Percentiles rank a stretch among this genome's conserved stretches.
Evolutionary conservation across 2,113 vertebrate species (phyloP).

Genomic region (Gymnobelideus leadbeateri): DNA sequence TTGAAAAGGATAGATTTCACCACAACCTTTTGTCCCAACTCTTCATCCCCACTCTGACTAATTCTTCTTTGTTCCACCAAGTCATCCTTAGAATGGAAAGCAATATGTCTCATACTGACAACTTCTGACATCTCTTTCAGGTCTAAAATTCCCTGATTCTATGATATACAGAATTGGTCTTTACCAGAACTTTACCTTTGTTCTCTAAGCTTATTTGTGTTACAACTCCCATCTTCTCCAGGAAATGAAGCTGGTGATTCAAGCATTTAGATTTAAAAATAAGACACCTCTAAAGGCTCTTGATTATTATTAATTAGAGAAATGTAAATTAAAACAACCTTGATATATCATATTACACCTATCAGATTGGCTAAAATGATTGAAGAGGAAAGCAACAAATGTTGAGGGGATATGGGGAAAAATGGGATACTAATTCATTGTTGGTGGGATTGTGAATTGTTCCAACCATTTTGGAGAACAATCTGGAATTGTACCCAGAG

Average conservation of each 20-base stretch:
- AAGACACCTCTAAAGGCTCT: not conserved
- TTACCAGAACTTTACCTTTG: not conserved
- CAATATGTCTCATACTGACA: not conserved
- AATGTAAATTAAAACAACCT: not conserved
- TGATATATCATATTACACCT: not conserved
- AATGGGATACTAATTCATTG: not conserved
- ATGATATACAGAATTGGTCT: not conserved
- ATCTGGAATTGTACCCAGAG: not conserved
- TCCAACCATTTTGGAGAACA: not conserved
- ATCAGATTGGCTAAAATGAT: not conserved
- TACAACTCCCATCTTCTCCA: not conserved
- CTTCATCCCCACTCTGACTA: not conserved
- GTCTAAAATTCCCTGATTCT: not conserved
- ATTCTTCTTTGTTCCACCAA: not conserved
- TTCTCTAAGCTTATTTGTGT: not conserved
- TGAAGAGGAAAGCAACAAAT: not conserved
- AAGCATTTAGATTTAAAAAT: not conserved
- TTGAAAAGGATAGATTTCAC: not conserved
- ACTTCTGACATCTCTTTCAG: not conserved
- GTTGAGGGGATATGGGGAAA: not conserved
- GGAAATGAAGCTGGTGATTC: not conserved
- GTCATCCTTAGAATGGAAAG: not conserved
- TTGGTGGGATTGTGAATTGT: not conserved
- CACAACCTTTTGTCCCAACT: not conserved
- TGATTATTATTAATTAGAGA: not conserved